A percentile compares a stretch with the other conserved stretches of the same genome.
Conservation (phyloP, 2,113 vertebrate species). For the Glaucomys volans region DNA sequence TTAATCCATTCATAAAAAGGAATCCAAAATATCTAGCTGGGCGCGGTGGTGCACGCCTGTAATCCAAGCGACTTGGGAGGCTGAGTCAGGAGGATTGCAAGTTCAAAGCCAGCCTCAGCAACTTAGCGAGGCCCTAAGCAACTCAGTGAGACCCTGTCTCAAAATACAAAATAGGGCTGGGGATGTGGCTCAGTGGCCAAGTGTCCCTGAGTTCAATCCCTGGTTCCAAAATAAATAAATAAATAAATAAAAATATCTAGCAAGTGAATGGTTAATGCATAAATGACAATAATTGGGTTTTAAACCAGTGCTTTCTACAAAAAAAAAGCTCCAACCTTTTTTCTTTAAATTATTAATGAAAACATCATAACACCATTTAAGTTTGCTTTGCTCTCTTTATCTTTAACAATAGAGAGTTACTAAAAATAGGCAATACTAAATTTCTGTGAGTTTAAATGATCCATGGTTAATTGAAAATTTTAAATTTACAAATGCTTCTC, state of each 20-base stretch:
- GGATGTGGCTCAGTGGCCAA: too few relatives aligned
- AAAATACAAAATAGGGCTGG: too few relatives aligned
- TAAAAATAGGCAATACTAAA: constrained; percentile 11
- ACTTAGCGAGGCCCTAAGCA: too few relatives aligned
- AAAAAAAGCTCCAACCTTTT: constrained; percentile 55
- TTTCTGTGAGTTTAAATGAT: background rate
- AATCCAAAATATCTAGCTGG: constrained; percentile 18
- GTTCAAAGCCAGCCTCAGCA: too few relatives aligned
- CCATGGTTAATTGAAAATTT: background rate
- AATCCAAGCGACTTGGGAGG: too few relatives aligned
- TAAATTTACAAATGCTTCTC: constrained; percentile 37
- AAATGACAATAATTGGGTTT: constrained; percentile 67
- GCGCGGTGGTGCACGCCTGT: too few relatives aligned
- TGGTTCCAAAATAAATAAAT: too few relatives aligned
- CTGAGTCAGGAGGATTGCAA: too few relatives aligned
- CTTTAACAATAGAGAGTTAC: constrained; percentile 26
- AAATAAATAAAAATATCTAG: background rate
- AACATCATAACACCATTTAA: background rate
- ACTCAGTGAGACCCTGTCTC: too few relatives aligned
- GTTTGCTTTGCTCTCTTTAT: constrained; percentile 32
- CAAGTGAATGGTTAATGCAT: constrained; percentile 46
- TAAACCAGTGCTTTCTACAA: constrained; percentile 60
- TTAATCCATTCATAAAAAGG: constrained; percentile 18
- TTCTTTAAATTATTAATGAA: constrained; percentile 70
- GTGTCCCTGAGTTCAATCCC: too few relatives aligned